Base-by-base conservation (phyloP, 2,888 invertebrate species). In the Agrilus mali region DNA sequence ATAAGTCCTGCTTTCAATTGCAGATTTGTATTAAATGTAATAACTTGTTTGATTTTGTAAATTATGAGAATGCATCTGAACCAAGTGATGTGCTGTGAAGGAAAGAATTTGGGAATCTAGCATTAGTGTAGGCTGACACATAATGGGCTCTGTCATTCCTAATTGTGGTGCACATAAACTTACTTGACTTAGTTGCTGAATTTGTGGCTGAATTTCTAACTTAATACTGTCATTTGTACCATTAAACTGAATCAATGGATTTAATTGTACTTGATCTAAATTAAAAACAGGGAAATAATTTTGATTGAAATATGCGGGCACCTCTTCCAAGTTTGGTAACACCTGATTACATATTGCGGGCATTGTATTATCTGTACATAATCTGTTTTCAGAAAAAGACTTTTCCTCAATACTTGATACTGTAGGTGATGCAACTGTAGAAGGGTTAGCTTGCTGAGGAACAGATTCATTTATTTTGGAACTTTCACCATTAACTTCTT, bases 51-150 rank as follows among this genome's bases (percentile, higher is more conserved):
- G 53, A 44, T 50, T 55, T 20, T 53, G 46, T 35, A 55, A 43
- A 40, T 55, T 55, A 46, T 50, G 50, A 36, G 59, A 55, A 51
- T 60, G 59, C 35, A 63, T 51, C 44, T 63, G 63, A 7, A 61
- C 56, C 47, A 61, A 60, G 51, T 63, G 61, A 17, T 60, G 58
- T 27, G 54, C 44, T 12, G 57, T 50, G 2, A 60, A 55, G 12
- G 62, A 59, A 46, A 63, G 58, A 10, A 61, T 51, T 48, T 63
- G 62, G 20, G 59, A 50, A 47, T 65, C 64, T 45, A 65, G 60
- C 56, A 63, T 55, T 32, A 64, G 52, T 7, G 58, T 52, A 7
- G 61, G 62, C 44, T 63, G 62, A 48, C 61, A 64, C 58, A 64
- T 60, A 17, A 63, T 47, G 14, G 61, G 60, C 43, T 63, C 63